Base-by-base conservation (phyloP, 2,888 invertebrate genomes). In the Chloroclysta siterata region DNA sequence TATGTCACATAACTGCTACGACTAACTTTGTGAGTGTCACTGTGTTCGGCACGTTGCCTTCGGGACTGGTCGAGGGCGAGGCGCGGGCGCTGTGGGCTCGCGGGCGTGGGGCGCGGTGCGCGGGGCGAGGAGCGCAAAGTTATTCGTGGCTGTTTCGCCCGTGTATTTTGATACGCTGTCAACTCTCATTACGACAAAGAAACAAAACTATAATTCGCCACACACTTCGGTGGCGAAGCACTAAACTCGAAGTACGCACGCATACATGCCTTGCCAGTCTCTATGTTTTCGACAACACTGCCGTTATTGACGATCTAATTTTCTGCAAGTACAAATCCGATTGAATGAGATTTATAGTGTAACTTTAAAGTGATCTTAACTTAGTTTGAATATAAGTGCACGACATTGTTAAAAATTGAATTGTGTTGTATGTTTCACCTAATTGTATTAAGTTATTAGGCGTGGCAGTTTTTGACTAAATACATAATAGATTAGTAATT, bases 261-360 rank as follows among this genome's bases (percentile, higher is more conserved):
- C 88, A 88, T 80, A 84, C 89, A 88, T 89, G 90, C 85, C 89
- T 90, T 91, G 92, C 92, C 92, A 87, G 91, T 90, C 86, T 92
- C 91, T 92, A 92, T 92, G 91, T 90, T 90, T 87, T 89, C 83
- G 84, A 81, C 84, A 63, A 87, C 87, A 90, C 87, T 87, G 89
- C 89, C 90, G 85, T 84, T 85, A 82, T 84, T 88, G 81, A 83
- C 82, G 84, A 87, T 83, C 85, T 86, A 86, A 87, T 88, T 87
- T 89, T 87, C 83, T 90, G 91, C 90, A 88, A 93, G 92, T 93
- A 93, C 92, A 93, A 93, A 92, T 91, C 90, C 89, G 84, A 86
- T 87, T 89, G 90, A 92, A 90, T 90, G 91, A 91, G 86, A 90
- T 90, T 88, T 85, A 85, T 71, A 91, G 88, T 88, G 88, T 91